Conservation (phyloP, 2,888 invertebrate species). For the Cephus pulcher region DNA sequence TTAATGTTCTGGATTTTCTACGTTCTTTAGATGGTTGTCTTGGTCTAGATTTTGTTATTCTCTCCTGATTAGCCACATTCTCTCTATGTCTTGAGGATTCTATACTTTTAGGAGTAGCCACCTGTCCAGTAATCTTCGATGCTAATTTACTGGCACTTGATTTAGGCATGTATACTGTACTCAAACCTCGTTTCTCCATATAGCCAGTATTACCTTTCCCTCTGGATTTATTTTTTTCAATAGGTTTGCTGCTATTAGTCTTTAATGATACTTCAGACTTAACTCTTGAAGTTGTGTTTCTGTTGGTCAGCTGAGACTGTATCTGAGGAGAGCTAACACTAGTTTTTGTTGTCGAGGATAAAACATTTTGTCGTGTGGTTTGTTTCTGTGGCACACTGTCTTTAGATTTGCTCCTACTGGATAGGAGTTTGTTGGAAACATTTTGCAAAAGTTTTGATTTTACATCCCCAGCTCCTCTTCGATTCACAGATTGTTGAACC, state of each 20-base stretch:
- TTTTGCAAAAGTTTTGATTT: constrained; percentile 8
- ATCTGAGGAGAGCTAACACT: constrained; percentile 7
- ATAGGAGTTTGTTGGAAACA: neutral
- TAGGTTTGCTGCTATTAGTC: neutral
- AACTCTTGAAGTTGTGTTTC: constrained; percentile 6
- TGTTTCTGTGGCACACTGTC: constrained; percentile 2
- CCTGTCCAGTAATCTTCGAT: constrained; percentile 13
- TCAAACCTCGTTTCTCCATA: constrained; percentile 53
- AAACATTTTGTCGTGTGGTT: neutral
- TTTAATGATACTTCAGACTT: constrained; percentile 7
- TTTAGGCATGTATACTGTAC: constrained; percentile 52
- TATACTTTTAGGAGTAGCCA: constrained; percentile 16
- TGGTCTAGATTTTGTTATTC: constrained; percentile 3
- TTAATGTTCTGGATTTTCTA: constrained; percentile 55
- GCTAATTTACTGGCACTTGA: constrained; percentile 15
- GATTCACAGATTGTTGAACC: constrained; percentile 1
- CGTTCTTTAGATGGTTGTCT: constrained; percentile 43
- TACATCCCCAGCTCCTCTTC: constrained; percentile 13
- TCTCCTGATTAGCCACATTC: constrained; percentile 9
- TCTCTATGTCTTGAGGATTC: constrained; percentile 13
- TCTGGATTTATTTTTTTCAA: constrained; percentile 18
- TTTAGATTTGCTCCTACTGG: constrained; percentile 6
- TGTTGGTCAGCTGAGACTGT: neutral
- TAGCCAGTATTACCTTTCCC: constrained; percentile 29
- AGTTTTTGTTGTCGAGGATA: constrained; percentile 5